Percentiles rank a stretch among this genome's conserved stretches.
Evolutionary conservation across 2,888 invertebrate genomes (phyloP).

Genomic region (Prosapia bicincta): DNA sequence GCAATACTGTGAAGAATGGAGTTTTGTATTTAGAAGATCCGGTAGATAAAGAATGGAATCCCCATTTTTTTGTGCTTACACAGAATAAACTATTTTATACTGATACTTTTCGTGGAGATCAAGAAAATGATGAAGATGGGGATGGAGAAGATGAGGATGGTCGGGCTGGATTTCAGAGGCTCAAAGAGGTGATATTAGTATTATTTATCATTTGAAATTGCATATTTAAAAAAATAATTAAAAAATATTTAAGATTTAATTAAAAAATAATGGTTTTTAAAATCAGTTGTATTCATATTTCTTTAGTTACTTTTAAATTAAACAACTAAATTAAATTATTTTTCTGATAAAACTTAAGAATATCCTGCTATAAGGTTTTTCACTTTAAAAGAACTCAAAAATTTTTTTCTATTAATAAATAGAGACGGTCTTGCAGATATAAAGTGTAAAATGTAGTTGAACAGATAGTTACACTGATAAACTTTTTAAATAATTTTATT

Average conservation of each 20-base stretch:
- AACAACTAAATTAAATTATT: too few relatives aligned
- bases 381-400: too few relatives aligned
- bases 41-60: constrained; percentile 85
- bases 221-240: background rate
- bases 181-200: constrained; percentile 47
- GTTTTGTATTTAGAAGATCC: constrained; percentile 86
- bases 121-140: constrained; percentile 53
- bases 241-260: background rate
- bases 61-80: constrained; percentile 90
- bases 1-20: constrained; percentile 85
- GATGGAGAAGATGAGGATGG: constrained; percentile 50
- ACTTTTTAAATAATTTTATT: too few relatives aligned
- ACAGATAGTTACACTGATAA: too few relatives aligned
- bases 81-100: constrained; percentile 86
- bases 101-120: constrained; percentile 57
- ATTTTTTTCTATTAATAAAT: too few relatives aligned
- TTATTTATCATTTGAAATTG: background rate
- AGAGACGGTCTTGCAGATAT: too few relatives aligned
- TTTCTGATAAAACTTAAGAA: too few relatives aligned
- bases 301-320: too few relatives aligned
- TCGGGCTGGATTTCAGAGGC: constrained; percentile 50
- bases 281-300: too few relatives aligned
- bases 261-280: background rate
- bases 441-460: too few relatives aligned
- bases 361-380: too few relatives aligned